Evolutionary conservation across 2,797 vertebrate species (phyloP).

Genomic region (Zenarchopterus dispar): DNA sequence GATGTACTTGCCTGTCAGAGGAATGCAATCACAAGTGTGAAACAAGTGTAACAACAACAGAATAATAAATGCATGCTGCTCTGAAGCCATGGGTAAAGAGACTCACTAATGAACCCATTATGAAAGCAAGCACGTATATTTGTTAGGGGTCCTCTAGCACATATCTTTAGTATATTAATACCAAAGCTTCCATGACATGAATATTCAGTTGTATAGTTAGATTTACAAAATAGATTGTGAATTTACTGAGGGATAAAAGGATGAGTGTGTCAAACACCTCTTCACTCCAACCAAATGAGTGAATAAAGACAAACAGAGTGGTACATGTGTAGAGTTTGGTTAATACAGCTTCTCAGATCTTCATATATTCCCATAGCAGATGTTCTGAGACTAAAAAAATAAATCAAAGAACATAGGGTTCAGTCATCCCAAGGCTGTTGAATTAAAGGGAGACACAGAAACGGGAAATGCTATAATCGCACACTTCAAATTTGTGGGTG

Average conservation of each 20-base stretch:
- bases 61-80: slow-evolving; percentile 58
- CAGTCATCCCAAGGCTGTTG: slow-evolving; percentile 6
- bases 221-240: slow-evolving; percentile 9
- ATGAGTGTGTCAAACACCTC: no score
- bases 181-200: slow-evolving; percentile 19
- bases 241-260: slow-evolving; percentile 9
- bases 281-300: no score
- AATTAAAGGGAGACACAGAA: slow-evolving; percentile 17
- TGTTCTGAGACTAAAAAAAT: slow-evolving; percentile 26
- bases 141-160: slow-evolving; percentile 21
- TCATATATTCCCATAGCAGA: background rate
- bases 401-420: slow-evolving; percentile 25
- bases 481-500: background rate
- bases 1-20: slow-evolving; percentile 63
- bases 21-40: slow-evolving; percentile 64
- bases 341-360: no score
- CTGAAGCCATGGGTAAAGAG: slow-evolving; percentile 43
- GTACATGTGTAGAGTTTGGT: background rate
- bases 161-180: slow-evolving; percentile 24
- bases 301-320: no score
- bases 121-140: slow-evolving; percentile 49
- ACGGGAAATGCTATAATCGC: no score
- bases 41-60: slow-evolving; percentile 40
- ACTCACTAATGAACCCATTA: slow-evolving; percentile 65
- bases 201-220: slow-evolving; percentile 28